Evolutionary conservation across 2,113 vertebrate species (phyloP), one percentile per base, ranked within the genome.

Genomic region (Potamarius usumacintae): DNA sequence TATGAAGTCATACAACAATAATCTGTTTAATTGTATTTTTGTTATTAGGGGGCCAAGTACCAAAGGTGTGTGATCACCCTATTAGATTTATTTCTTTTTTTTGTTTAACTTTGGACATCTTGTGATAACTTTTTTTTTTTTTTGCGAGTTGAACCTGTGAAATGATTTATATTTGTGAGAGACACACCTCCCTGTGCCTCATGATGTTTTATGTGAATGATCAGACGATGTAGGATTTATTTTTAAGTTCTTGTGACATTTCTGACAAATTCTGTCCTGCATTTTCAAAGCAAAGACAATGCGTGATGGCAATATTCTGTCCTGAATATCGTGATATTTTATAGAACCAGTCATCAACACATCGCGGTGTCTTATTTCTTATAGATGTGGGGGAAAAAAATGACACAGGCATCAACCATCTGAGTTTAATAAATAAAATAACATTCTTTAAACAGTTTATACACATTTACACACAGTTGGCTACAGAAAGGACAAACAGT

Each of bases 361-460:
- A 2, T 52, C 4, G 5, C 14, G 8, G 25, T 78, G 11, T 53
- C 27, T 34, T 17, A 50, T 67, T 83, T 62, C 57, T 63, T 27
- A 34, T 12, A 30, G 2, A 15, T 0, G 15, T 7, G 11, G 42
- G 42, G 42, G 4, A n/a, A 53, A 71, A 55, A 34, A 84, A 15
- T 22, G 9, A 34, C 14, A 69, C 18, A 22, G 5, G 6, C 25
- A 27, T 42, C 10, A 15, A 27, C 20, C 30, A 42, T 14, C 5
- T 30, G 50, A 57, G 67, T 85, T 76, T 74, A 76, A 85, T 85
- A 85, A 76, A 85, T 57, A 85, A 85, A 85, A 42, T n/a, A 60
- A 48, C 57, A 11, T 34, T 34, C 11, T 85, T 60, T 76, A 60
- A 48, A 76, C 30, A 50, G 17, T 60, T 74, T 48, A 60, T n/a